These are phyloP conservation scores for Aplochiton taeniatus DNA, from an alignment of 2,797 vertebrate species.

Conservation along the genomic window DNA sequence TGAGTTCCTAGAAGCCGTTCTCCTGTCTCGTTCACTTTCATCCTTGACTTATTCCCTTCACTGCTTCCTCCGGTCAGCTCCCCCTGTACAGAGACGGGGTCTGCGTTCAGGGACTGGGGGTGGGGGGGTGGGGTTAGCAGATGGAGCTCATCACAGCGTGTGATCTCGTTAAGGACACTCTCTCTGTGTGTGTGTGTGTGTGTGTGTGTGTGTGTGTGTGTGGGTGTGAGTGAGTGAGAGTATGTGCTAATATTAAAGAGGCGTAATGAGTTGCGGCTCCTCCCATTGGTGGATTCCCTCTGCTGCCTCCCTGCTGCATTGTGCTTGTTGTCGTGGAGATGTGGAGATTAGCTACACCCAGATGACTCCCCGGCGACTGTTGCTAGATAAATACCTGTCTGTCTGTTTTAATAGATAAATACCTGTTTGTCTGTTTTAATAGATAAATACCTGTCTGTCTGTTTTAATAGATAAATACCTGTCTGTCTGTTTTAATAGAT, in stretches of 20 bases:
- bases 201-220: conserved; percentile 6
- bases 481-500: neutral
- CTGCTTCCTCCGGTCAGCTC: no score
- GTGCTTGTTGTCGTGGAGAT: conserved; percentile 44
- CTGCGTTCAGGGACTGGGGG: neutral
- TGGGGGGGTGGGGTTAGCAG: neutral
- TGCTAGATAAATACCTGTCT: neutral
- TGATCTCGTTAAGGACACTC: neutral
- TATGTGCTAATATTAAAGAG: neutral
- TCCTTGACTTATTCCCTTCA: no score
- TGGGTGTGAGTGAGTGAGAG: neutral
- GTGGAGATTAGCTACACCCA: conserved; percentile 46
- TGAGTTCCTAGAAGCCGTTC: no score
- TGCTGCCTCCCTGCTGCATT: conserved; percentile 10
- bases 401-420: neutral
- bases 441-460: neutral
- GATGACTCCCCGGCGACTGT: neutral
- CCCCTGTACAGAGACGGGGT: neutral
- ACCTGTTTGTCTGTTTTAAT: neutral
- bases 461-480: neutral
- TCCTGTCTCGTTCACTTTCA: no score
- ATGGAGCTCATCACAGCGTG: conserved; percentile 6
- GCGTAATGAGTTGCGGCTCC: neutral
- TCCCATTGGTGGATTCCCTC: neutral
- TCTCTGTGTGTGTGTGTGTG: conserved; percentile 10